Percentiles rank a stretch among this genome's conserved stretches.
Evolutionary conservation across 2,888 invertebrate species (phyloP).

Genomic region (Drosophila recens): DNA sequence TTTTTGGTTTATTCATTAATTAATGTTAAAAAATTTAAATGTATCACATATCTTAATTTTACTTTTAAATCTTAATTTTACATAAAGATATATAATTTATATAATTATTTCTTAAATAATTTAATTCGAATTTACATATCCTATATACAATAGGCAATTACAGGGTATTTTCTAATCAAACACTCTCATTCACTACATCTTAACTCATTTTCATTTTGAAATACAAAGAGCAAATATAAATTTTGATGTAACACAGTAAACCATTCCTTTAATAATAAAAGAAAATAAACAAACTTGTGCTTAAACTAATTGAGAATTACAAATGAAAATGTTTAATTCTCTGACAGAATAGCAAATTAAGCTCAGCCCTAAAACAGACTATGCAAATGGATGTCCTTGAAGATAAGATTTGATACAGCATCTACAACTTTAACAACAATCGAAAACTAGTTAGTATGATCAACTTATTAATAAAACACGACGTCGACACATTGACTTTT

Average conservation of each 20-base stretch:
- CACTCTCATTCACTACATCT: neutral
- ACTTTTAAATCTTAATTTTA: no score
- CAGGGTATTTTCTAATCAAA: neutral
- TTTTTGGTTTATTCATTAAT: no score
- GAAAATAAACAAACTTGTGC: neutral
- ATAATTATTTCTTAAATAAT: no score
- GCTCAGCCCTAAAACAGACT: no score
- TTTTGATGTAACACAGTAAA: neutral
- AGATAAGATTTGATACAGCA: neutral
- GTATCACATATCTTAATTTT: no score
- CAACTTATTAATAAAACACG: slow-evolving; percentile 28
- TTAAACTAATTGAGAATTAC: neutral
- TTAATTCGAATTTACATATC: neutral
- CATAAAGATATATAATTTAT: neutral
- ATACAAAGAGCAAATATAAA: neutral
- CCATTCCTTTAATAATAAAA: neutral
- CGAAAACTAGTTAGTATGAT: slow-evolving; percentile 40
- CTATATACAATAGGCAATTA: neutral
- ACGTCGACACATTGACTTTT: slow-evolving; percentile 22
- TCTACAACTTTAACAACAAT: slow-evolving; percentile 13
- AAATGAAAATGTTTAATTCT: neutral
- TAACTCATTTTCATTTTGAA: neutral
- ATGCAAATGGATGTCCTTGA: neutral
- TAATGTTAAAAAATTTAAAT: no score
- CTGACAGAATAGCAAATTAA: neutral